These are phyloP conservation scores for Opisthograptis luteolata DNA, from an alignment of 2,888 invertebrate genomes.

Conservation along the genomic window DNA sequence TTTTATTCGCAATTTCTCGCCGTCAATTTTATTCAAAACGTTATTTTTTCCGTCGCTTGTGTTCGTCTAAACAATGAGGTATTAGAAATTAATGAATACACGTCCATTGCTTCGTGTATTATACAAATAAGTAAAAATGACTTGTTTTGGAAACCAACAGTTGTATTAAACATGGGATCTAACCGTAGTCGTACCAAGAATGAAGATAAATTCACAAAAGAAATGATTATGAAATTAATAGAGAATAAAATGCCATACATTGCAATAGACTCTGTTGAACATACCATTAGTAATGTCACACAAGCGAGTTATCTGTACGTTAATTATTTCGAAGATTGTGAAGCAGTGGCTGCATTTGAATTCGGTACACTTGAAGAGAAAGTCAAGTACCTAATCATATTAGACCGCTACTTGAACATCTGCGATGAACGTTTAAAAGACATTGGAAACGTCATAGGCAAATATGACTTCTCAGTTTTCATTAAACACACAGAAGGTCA, in stretches of 20 bases:
- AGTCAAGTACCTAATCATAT: slow-evolving; percentile 49
- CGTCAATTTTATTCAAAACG: slow-evolving; percentile 21
- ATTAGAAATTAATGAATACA: slow-evolving; percentile 20
- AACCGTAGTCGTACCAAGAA: slow-evolving; percentile 5
- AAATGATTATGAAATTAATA: slow-evolving; percentile 36
- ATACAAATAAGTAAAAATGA: slow-evolving; percentile 34
- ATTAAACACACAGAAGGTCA: slow-evolving; percentile 29
- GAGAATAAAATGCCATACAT: slow-evolving; percentile 32
- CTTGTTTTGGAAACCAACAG: slow-evolving; percentile 39
- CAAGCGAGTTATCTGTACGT: slow-evolving; percentile 37
- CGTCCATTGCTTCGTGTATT: slow-evolving; percentile 40
- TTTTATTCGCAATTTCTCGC: slow-evolving; percentile 16
- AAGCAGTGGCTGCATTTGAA: slow-evolving; percentile 33
- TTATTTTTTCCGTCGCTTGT: slow-evolving; percentile 6
- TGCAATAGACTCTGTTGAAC: slow-evolving; percentile 1
- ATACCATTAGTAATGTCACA: slow-evolving; percentile 17
- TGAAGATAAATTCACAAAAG: slow-evolving; percentile 31
- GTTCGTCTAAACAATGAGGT: slow-evolving; percentile 5
- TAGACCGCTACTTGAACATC: slow-evolving; percentile 33
- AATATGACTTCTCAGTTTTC: slow-evolving; percentile 52
- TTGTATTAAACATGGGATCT: slow-evolving; percentile 37
- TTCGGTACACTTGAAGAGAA: slow-evolving; percentile 31
- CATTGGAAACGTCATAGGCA: slow-evolving; percentile 39
- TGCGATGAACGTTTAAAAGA: slow-evolving; percentile 35
- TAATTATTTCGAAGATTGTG: slow-evolving; percentile 41